phyloP scores from a whole-genome alignment of 53 echinoderm and acorn worm genomes.

The Mesocentrotus franciscanus region DNA sequence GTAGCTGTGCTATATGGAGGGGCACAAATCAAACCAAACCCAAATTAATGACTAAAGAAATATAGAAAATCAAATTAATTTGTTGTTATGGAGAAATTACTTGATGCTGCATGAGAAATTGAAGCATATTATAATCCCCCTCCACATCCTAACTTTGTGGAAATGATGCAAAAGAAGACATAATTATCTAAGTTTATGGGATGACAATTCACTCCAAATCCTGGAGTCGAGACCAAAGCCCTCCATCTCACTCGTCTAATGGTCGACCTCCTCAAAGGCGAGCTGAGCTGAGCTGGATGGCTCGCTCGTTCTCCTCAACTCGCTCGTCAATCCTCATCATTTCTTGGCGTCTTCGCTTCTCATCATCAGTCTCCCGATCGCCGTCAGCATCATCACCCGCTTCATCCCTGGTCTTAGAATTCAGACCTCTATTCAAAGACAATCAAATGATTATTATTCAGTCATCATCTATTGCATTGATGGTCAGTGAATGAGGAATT shows the following conservation, averaged over 20 bases:
- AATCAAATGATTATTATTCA: not conserved
- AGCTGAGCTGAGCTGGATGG: not conserved
- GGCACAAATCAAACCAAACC: too few species aligned
- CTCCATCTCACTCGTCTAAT: conserved; percentile 22
- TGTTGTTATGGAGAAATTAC: too few species aligned
- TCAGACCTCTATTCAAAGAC: conserved; percentile 8
- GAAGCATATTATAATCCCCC: not conserved
- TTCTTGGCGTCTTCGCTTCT: conserved; percentile 57
- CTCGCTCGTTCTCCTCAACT: conserved; percentile 42
- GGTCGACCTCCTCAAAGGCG: conserved; percentile 13
- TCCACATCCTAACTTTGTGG: not conserved
- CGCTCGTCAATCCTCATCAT: conserved; percentile 62
- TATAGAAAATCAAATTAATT: too few species aligned
- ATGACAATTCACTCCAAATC: not conserved
- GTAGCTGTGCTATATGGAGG: too few species aligned
- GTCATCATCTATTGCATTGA: not conserved
- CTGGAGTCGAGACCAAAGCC: not conserved
- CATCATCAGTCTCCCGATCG: conserved; percentile 33
- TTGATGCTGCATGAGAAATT: not conserved
- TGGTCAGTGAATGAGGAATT: not conserved
- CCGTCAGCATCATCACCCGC: conserved; percentile 38
- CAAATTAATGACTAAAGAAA: too few species aligned
- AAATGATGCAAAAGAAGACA: not conserved
- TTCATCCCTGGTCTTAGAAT: not conserved
- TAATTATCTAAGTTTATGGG: not conserved